Evolutionary conservation across 2,888 invertebrate species (phyloP).

Genomic region (Uloborus plumipes): DNA sequence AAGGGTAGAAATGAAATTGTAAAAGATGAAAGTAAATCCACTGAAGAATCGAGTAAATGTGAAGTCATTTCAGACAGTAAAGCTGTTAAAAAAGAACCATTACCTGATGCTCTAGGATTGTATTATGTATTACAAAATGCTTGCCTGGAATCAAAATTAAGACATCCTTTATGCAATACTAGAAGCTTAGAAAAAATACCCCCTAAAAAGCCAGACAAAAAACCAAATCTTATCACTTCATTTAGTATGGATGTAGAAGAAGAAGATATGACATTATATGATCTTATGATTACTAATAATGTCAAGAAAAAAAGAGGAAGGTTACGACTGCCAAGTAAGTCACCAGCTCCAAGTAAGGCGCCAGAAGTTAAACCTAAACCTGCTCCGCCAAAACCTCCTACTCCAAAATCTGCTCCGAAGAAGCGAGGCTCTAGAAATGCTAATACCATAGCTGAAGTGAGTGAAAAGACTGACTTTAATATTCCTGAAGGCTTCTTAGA

Average conservation of each 20-base stretch:
- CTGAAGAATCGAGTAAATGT: too few species aligned
- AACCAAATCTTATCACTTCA: slow-evolving; percentile 28
- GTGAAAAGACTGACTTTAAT: slow-evolving; percentile 29
- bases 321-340: slow-evolving; percentile 8
- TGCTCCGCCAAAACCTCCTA: background rate
- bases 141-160: slow-evolving; percentile 47
- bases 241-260: slow-evolving; percentile 31
- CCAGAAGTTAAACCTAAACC: background rate
- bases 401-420: background rate
- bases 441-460: background rate
- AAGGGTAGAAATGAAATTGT: too few species aligned
- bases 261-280: background rate
- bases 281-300: background rate
- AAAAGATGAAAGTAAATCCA: too few species aligned
- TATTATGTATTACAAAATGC: slow-evolving; percentile 7
- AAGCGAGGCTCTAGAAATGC: slow-evolving; percentile 4
- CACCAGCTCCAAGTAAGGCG: background rate
- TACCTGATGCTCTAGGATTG: background rate
- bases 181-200: background rate
- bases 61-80: too few species aligned
- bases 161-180: slow-evolving; percentile 9
- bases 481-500: slow-evolving; percentile 62
- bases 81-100: too few species aligned
- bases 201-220: background rate
- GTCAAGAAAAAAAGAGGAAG: slow-evolving; percentile 32